Conservation (phyloP, 2,113 vertebrate species). For the Cyprinodon tularosa region DNA sequence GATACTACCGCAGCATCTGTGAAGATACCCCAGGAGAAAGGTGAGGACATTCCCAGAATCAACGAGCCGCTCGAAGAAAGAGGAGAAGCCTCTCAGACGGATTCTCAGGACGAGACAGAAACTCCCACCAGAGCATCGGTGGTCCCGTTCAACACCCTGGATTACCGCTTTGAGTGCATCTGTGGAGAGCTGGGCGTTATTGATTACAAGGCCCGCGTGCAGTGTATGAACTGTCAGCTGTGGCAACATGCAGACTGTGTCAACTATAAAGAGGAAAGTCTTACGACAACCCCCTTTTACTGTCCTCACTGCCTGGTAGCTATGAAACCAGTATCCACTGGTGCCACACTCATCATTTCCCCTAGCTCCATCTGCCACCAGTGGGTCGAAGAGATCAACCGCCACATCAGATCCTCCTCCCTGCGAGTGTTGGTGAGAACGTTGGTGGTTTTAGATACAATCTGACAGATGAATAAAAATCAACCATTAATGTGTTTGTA, state of each 20-base stretch:
- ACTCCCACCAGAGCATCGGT: conserved; percentile 62
- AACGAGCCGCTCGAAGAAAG: background rate
- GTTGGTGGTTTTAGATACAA: background rate
- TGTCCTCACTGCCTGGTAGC: conserved; percentile 97
- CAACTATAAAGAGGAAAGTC: conserved; percentile 92
- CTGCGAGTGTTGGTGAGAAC: conserved; percentile 89
- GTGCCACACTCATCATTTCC: conserved; percentile 96
- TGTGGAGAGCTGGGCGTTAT: conserved; percentile 90
- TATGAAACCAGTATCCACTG: conserved; percentile 93
- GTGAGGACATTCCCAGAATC: background rate
- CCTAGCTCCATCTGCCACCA: conserved; percentile 98
- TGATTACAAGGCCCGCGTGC: conserved; percentile 93
- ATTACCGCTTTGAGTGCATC: conserved; percentile 96
- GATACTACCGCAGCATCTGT: background rate
- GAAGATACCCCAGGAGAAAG: conserved; percentile 28
- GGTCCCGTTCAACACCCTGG: conserved; percentile 83
- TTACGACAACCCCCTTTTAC: conserved; percentile 91
- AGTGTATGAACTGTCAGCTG: conserved; percentile 93
- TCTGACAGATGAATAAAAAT: too few species aligned
- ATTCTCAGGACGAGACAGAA: conserved; percentile 26
- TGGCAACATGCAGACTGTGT: conserved; percentile 98
- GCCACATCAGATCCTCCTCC: conserved; percentile 91
- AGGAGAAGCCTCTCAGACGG: conserved; percentile 2
- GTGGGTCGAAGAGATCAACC: conserved; percentile 98
- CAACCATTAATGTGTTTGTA: too few species aligned